Conservation (phyloP, 1,140 invertebrate species). For the Bombus polaris region DNA sequence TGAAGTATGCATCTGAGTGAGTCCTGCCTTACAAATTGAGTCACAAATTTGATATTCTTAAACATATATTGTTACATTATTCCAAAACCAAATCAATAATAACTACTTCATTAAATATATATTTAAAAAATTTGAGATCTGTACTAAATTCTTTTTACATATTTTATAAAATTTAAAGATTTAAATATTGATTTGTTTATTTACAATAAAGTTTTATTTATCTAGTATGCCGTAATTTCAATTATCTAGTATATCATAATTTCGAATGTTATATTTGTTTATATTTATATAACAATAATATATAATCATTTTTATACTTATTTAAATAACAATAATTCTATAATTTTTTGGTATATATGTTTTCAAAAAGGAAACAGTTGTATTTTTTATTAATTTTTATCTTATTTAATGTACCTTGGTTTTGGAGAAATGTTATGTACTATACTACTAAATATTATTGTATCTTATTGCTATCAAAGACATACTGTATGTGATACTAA, state of each 20-base stretch:
- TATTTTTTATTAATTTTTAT: constrained; percentile 17
- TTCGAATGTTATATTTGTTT: background rate
- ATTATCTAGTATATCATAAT: background rate
- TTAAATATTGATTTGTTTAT: background rate
- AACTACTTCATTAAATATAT: constrained; percentile 22
- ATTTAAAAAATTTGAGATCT: constrained; percentile 12
- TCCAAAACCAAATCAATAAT: constrained; percentile 17
- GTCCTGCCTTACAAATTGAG: constrained; percentile 31
- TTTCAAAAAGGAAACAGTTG: background rate
- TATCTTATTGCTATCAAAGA: constrained; percentile 2
- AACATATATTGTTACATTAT: constrained; percentile 32
- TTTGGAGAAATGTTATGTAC: constrained; percentile 1
- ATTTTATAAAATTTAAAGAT: background rate
- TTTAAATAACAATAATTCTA: constrained; percentile 2
- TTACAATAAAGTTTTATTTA: background rate
- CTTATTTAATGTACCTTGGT: constrained; percentile 1
- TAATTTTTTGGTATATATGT: background rate
- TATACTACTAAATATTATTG: constrained; percentile 4
- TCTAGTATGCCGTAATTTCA: background rate
- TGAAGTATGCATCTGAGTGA: constrained; percentile 32
- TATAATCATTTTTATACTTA: background rate
- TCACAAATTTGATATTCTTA: constrained; percentile 11
- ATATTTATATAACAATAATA: background rate
- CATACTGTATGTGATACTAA: constrained; percentile 25
- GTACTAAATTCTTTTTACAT: background rate